These are phyloP conservation scores for Hypotaenidia philippensis DNA, from an alignment of 2,797 vertebrate species.

Conservation along the genomic window DNA sequence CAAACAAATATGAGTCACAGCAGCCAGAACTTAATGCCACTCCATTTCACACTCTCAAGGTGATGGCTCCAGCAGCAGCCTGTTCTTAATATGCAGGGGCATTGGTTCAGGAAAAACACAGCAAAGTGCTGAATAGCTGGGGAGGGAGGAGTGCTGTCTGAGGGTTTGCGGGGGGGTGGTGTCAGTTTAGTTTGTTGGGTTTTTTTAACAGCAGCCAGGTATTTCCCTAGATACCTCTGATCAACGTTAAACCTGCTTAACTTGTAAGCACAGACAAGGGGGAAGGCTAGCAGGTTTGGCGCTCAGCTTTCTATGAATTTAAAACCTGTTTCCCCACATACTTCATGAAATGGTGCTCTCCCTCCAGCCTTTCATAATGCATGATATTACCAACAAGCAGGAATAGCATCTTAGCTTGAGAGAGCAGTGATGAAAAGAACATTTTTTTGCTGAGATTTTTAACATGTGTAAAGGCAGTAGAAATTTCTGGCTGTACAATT, in stretches of 20 bases:
- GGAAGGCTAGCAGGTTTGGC: not conserved
- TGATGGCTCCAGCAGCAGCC: not conserved
- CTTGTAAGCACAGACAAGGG: not conserved
- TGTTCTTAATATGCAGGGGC: not conserved
- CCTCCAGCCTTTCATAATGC: not conserved
- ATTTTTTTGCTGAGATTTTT: not conserved
- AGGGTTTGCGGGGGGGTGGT: not conserved
- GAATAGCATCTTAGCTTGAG: not conserved
- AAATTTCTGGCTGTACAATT: not conserved
- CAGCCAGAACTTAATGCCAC: slow-evolving; percentile 32
- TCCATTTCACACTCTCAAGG: slow-evolving; percentile 24
- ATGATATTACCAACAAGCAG: not conserved
- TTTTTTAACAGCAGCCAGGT: not conserved
- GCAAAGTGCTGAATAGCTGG: not conserved
- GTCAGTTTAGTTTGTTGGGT: not conserved
- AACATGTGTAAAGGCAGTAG: not conserved
- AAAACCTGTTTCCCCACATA: slow-evolving; percentile 36
- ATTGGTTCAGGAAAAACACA: not conserved
- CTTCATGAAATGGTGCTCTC: not conserved
- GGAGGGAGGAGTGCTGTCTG: not conserved
- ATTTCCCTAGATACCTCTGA: not conserved
- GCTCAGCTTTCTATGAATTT: not conserved
- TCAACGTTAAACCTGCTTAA: slow-evolving; percentile 1
- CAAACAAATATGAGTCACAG: slow-evolving; percentile 68
- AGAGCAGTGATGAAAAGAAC: not conserved